These are phyloP conservation scores for Stenolophus ochropezus DNA, from an alignment of 2,888 invertebrate genomes.

Conservation along the genomic window DNA sequence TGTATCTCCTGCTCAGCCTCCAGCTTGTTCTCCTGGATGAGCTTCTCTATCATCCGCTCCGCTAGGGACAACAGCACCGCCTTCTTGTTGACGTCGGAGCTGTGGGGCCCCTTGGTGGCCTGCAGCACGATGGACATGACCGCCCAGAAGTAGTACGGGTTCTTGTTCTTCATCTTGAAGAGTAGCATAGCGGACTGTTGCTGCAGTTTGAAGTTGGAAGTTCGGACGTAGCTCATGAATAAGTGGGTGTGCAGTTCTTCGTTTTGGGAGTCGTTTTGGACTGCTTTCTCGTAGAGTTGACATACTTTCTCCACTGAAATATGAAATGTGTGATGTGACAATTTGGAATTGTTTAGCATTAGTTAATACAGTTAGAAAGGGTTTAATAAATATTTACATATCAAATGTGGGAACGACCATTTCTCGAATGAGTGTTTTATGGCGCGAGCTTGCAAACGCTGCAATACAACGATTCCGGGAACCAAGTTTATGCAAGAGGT, in stretches of 20 bases:
- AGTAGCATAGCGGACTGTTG: constrained; percentile 92
- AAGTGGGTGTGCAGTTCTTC: constrained; percentile 95
- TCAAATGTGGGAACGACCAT: too few species aligned
- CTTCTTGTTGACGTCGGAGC: constrained; percentile 76
- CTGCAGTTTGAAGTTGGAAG: constrained; percentile 92
- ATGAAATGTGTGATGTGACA: too few species aligned
- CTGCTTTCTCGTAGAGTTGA: constrained; percentile 91
- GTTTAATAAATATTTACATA: too few species aligned
- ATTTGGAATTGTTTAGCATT: too few species aligned
- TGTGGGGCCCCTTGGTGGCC: constrained; percentile 77
- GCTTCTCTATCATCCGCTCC: constrained; percentile 94
- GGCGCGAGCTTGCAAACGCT: too few species aligned
- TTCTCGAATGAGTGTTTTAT: too few species aligned
- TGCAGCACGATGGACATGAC: constrained; percentile 98
- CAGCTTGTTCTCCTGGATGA: constrained; percentile 89
- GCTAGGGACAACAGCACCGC: constrained; percentile 89
- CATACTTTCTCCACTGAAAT: constrained; percentile 89
- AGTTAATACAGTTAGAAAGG: too few species aligned
- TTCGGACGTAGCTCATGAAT: constrained; percentile 96
- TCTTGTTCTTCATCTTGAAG: constrained; percentile 93
- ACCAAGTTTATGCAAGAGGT: too few species aligned
- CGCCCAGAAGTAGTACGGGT: constrained; percentile 98
- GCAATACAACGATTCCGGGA: too few species aligned
- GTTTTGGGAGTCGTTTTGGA: constrained; percentile 88
- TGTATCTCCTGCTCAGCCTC: constrained; percentile 96